Conservation (phyloP, 2,888 invertebrate genomes). For the Ramazzottius varieornatus region DNA sequence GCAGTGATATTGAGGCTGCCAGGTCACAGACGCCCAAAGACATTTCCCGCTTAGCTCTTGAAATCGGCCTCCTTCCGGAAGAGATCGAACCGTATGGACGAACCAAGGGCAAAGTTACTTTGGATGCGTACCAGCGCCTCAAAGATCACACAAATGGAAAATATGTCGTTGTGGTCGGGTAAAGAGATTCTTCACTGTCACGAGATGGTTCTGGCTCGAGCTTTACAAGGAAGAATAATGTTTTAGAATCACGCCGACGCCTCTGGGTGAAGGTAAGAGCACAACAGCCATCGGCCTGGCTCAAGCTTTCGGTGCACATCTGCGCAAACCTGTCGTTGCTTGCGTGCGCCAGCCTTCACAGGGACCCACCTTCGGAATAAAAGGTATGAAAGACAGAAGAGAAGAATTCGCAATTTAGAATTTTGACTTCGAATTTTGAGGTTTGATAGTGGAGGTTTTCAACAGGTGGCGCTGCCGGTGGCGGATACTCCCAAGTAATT, state of each 20-base stretch:
- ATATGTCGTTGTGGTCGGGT: slow-evolving; percentile 85
- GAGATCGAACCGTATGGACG: slow-evolving; percentile 73
- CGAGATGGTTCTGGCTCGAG: too few species aligned
- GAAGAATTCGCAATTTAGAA: too few species aligned
- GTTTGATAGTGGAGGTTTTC: too few species aligned
- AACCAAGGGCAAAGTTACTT: slow-evolving; percentile 72
- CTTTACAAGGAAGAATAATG: too few species aligned
- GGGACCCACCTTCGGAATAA: slow-evolving; percentile 95
- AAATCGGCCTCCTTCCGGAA: slow-evolving; percentile 48
- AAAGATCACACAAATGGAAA: slow-evolving; percentile 43
- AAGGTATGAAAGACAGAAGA: slow-evolving; percentile 36
- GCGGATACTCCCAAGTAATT: slow-evolving; percentile 80
- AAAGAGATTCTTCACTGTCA: too few species aligned
- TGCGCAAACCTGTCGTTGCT: slow-evolving; percentile 59
- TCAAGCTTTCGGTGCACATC: slow-evolving; percentile 66
- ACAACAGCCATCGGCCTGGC: slow-evolving; percentile 74
- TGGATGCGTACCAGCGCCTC: slow-evolving; percentile 50
- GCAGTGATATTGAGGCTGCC: slow-evolving; percentile 57
- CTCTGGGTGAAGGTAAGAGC: slow-evolving; percentile 94
- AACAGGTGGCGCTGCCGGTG: slow-evolving; percentile 77
- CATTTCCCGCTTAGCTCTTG: slow-evolving; percentile 43
- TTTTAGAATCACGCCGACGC: slow-evolving; percentile 75
- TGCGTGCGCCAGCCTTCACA: slow-evolving; percentile 90
- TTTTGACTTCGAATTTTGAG: too few species aligned
- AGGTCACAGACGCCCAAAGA: slow-evolving; percentile 62